Evolutionary conservation across 2,888 invertebrate species (phyloP).

Genomic region (Oasisia sp.): DNA sequence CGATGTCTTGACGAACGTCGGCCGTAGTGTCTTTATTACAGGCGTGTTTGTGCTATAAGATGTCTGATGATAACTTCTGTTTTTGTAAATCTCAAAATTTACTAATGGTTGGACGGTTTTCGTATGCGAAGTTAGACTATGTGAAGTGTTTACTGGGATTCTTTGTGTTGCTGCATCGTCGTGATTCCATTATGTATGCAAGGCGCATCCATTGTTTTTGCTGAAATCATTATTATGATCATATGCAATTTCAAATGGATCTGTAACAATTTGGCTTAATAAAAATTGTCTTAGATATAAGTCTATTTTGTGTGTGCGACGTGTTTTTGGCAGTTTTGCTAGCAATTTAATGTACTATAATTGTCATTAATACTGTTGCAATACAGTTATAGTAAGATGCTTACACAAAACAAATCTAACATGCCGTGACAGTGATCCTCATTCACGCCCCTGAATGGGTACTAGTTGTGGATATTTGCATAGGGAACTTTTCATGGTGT

Average conservation of each 20-base stretch:
- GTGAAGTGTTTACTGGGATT: background rate
- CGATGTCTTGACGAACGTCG: background rate
- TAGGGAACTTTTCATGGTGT: no score
- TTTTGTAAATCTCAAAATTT: constrained; percentile 17
- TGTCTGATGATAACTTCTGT: background rate
- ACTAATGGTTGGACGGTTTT: background rate
- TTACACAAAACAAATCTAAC: no score
- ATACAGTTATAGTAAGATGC: no score
- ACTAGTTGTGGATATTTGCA: no score
- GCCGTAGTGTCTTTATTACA: background rate
- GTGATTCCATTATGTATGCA: constrained; percentile 17
- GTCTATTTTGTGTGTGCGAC: background rate
- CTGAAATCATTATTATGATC: constrained; percentile 13
- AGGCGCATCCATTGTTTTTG: constrained; percentile 3
- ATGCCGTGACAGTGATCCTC: no score
- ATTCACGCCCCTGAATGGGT: no score
- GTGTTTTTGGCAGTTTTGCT: background rate
- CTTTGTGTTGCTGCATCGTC: background rate
- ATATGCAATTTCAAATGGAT: background rate
- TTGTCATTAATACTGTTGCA: background rate
- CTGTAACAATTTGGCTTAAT: background rate
- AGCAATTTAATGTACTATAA: background rate
- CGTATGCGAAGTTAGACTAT: background rate
- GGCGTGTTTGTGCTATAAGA: background rate
- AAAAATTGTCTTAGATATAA: constrained; percentile 12